These are phyloP conservation scores for Cephalotes varians DNA, from an alignment of 2,888 invertebrate species.

Conservation along the genomic window DNA sequence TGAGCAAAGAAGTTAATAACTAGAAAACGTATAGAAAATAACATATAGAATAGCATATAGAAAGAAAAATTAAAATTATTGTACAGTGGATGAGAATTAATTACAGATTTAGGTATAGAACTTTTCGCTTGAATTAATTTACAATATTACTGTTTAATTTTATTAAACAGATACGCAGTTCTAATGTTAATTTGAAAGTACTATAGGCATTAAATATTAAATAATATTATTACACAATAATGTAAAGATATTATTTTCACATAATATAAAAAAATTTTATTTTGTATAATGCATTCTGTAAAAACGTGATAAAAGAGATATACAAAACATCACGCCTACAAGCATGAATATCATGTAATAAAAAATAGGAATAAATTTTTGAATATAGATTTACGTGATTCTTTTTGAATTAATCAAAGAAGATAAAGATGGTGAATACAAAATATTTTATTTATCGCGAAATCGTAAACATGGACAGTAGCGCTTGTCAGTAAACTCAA, in stretches of 20 bases:
- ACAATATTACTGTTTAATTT: slow-evolving; percentile 16
- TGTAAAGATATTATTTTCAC: not conserved
- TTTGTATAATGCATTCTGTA: too few species aligned
- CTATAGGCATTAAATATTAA: not conserved
- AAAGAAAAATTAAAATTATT: slow-evolving; percentile 8
- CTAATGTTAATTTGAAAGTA: not conserved
- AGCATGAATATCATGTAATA: not conserved
- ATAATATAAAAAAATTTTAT: too few species aligned
- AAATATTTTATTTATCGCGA: not conserved
- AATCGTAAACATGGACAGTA: slow-evolving; percentile 10
- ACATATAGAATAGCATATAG: too few species aligned
- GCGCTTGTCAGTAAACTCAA: slow-evolving; percentile 52
- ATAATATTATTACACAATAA: not conserved
- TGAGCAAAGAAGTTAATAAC: slow-evolving; percentile 15
- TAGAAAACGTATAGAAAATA: too few species aligned
- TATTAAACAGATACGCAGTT: not conserved
- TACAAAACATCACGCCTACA: not conserved
- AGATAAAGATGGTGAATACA: not conserved
- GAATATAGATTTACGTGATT: too few species aligned
- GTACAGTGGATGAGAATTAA: not conserved
- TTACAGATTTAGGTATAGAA: slow-evolving; percentile 14
- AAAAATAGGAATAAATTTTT: slow-evolving; percentile 7
- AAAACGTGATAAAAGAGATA: too few species aligned
- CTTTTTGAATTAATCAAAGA: not conserved
- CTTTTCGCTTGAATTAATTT: not conserved